Conservation (phyloP, 2,113 vertebrate genomes). For the Elgaria multicarinata region DNA sequence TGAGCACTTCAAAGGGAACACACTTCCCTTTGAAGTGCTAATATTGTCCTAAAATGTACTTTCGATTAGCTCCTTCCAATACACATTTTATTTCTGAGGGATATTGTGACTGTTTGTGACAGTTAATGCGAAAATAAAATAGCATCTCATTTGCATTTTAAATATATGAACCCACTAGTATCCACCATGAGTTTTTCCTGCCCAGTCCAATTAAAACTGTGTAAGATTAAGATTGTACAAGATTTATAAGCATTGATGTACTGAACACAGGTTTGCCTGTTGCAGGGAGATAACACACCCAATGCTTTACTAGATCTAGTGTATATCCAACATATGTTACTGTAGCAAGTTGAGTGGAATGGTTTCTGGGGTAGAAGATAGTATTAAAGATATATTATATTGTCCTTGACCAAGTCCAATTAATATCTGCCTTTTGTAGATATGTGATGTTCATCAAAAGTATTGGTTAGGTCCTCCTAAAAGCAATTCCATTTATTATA, state of each 20-base stretch:
- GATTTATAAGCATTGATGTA: not conserved
- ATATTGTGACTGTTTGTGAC: no score
- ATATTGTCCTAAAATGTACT: no score
- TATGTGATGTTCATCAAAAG: no score
- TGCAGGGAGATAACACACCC: not conserved
- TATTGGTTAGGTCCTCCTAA: not conserved
- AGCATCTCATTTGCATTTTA: slow-evolving; percentile 21
- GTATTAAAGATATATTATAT: not conserved
- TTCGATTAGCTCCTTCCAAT: no score
- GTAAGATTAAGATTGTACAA: not conserved
- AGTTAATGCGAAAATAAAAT: not conserved
- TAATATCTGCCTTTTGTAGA: not conserved
- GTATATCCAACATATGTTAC: not conserved
- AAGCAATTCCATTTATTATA: not conserved
- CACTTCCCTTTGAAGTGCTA: no score
- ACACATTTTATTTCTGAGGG: no score
- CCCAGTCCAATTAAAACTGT: not conserved
- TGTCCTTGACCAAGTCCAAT: not conserved
- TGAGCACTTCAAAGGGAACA: no score
- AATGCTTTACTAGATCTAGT: not conserved
- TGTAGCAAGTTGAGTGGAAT: not conserved
- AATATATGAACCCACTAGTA: not conserved
- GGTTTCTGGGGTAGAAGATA: no score
- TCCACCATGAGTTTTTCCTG: not conserved
- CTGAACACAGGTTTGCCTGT: not conserved